Conservation (phyloP, 2,888 invertebrate genomes). For the Ferdinandea cuprea region DNA sequence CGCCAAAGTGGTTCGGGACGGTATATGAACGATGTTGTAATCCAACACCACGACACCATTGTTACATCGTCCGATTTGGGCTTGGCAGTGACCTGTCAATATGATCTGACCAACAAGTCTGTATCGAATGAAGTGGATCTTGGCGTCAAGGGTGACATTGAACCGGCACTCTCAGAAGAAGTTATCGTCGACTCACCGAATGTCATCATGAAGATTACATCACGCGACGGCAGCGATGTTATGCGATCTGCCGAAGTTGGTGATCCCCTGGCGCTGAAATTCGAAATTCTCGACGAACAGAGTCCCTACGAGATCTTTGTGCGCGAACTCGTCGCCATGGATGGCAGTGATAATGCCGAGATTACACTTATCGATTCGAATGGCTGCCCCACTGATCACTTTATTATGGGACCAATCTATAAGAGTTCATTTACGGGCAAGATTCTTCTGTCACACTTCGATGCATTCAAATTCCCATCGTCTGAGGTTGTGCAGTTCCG, state of each 20-base stretch:
- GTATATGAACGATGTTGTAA: slow-evolving; percentile 94
- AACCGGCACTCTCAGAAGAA: slow-evolving; percentile 93
- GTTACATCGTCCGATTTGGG: slow-evolving; percentile 96
- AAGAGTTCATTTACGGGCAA: slow-evolving; percentile 92
- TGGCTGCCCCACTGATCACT: slow-evolving; percentile 96
- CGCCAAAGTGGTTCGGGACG: slow-evolving; percentile 93
- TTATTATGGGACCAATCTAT: slow-evolving; percentile 96
- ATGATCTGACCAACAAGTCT: slow-evolving; percentile 95
- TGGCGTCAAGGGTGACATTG: slow-evolving; percentile 93
- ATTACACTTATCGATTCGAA: slow-evolving; percentile 95
- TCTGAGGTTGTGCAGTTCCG: slow-evolving; percentile 97
- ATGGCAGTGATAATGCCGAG: slow-evolving; percentile 95
- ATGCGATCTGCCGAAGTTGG: slow-evolving; percentile 95
- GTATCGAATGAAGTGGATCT: slow-evolving; percentile 95
- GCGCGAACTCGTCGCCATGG: slow-evolving; percentile 96
- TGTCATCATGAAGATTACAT: slow-evolving; percentile 96
- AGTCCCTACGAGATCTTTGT: slow-evolving; percentile 98
- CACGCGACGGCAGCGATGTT: slow-evolving; percentile 91
- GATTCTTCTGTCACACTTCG: slow-evolving; percentile 94
- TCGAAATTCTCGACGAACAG: slow-evolving; percentile 95
- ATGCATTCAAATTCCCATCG: slow-evolving; percentile 98
- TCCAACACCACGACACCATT: slow-evolving; percentile 97
- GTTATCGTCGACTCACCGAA: slow-evolving; percentile 97
- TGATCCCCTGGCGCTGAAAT: slow-evolving; percentile 94
- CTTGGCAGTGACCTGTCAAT: slow-evolving; percentile 95